Evolutionary conservation across 2,888 invertebrate species (phyloP), one percentile per base, ranked within the genome.

Genomic region (Pammene fasciana): DNA sequence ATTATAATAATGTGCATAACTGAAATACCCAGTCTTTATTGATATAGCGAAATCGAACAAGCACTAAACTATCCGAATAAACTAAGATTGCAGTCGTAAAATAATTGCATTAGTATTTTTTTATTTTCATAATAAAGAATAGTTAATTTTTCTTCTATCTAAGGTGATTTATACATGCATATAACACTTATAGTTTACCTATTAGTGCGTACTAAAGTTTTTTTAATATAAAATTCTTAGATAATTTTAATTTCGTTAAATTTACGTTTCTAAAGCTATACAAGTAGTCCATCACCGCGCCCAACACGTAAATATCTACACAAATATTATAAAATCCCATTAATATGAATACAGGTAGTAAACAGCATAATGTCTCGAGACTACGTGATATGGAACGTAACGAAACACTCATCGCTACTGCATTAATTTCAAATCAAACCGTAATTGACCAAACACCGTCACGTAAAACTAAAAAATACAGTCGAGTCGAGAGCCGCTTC

Each of bases 381-480:
- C 78, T 81, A 80, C 73, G 73, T 86, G 86, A 87, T 87, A 88
- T 87, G 88, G 86, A 89, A 88, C 84, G 82, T 83, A 88, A 87
- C 81, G 75, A 78, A 78, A 77, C 50, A 50, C 50, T 5, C 73
- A 76, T 55, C 75, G 73, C 76, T 73, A 73, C 52, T 72, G 73
- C 75, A 79, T 74, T 74, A 78, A 76, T 79, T 75, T 73, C 75
- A 78, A 83, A 77, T 81, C 84, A 81, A 79, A 79, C 76, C 75
- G 77, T 89, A 90, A 91, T 90, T 91, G 91, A 92, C 90, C 82
- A 85, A 87, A 82, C 82, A 86, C 85, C 82, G 81, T 83, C 84
- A 79, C 76, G 67, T 81, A 82, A 82, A 85, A 82, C 82, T 82
- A 84, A 84, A 80, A 73, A 67, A 38, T 45, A 60, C 60, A 67